These are phyloP conservation scores for Peromyscus maniculatus DNA, from an alignment of 2,113 vertebrate species.

Conservation along the genomic window DNA sequence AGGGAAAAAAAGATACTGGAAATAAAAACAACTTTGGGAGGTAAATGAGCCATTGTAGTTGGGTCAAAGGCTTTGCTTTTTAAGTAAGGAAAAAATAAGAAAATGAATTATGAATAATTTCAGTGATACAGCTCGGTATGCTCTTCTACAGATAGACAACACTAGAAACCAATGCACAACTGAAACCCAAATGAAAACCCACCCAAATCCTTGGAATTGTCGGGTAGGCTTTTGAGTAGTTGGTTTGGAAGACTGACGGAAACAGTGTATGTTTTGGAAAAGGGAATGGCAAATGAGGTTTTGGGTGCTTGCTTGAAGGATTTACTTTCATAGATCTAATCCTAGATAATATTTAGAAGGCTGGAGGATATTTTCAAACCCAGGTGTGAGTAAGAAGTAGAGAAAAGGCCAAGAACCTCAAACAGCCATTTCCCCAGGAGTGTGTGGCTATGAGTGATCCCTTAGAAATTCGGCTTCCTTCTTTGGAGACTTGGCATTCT, in stretches of 20 bases:
- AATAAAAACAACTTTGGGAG: constrained; percentile 35
- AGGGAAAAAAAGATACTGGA: constrained; percentile 1
- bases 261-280: constrained; percentile 75
- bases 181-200: constrained; percentile 25
- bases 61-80: background rate
- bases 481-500: constrained; percentile 51
- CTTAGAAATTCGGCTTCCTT: constrained; percentile 50
- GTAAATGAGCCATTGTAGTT: constrained; percentile 41
- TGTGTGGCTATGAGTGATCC: constrained; percentile 55
- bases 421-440: background rate
- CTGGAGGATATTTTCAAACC: constrained; percentile 75
- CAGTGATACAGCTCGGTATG: background rate
- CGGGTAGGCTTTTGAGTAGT: constrained; percentile 38
- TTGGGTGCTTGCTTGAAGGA: constrained; percentile 68
- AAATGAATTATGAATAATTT: constrained; percentile 38
- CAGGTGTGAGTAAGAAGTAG: constrained; percentile 58
- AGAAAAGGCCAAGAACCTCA: constrained; percentile 58
- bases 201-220: constrained; percentile 37
- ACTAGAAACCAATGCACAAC: constrained; percentile 40
- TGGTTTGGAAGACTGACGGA: constrained; percentile 53
- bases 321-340: constrained; percentile 77
- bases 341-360: constrained; percentile 82
- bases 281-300: constrained; percentile 69
- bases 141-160: constrained; percentile 46
- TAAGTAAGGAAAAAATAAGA: background rate